Base-by-base conservation (phyloP, 2,888 invertebrate genomes). In the Cerastis rubricosa region DNA sequence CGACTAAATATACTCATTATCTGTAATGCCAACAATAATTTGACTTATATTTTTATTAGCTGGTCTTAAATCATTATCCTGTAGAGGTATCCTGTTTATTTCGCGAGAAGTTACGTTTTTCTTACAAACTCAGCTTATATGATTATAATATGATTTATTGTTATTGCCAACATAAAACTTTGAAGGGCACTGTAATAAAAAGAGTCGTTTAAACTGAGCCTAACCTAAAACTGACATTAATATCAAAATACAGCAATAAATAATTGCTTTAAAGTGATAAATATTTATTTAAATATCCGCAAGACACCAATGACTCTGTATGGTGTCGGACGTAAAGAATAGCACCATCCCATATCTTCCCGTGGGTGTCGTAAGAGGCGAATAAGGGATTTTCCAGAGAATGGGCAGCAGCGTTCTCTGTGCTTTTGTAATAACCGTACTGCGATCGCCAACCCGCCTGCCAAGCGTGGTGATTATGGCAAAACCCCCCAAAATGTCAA, bases 61-160 rank as follows among this genome's bases (percentile, higher is more conserved):
- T 63, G 47, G n/a, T 51, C 54, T 3, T 65, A 68, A 76, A 70
- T 69, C 11, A 63, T n/a, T 70, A 43, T 3, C 40, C 35, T 57
- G 43, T 14, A n/a, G 7, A 64, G n/a, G 45, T 51, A 67, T 71
- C 71, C 71, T 63, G 61, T 84, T 63, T 29, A 57, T 51, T 57
- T 74, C 35, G 17, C 59, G 43, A 25, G 25, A 73, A 40, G 8
- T 29, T 40, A 66, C 22, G 64, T 17, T 51, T 84, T 83, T 67
- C 59, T 70, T 74, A 70, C 70, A 72, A 68, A 74, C 69, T 57
- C 72, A 49, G 72, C 82, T 81, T 78, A 72, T 77, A 77, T 85
- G 85, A 81, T 84, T 85, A 85, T 35, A 65, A 71, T 78, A 78
- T 87, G 87, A 87, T 87, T 85, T 87, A 87, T 80, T 70, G 29